Base-by-base conservation (phyloP, 1,140 invertebrate genomes). In the Caenorhabditis tropicalis region DNA sequence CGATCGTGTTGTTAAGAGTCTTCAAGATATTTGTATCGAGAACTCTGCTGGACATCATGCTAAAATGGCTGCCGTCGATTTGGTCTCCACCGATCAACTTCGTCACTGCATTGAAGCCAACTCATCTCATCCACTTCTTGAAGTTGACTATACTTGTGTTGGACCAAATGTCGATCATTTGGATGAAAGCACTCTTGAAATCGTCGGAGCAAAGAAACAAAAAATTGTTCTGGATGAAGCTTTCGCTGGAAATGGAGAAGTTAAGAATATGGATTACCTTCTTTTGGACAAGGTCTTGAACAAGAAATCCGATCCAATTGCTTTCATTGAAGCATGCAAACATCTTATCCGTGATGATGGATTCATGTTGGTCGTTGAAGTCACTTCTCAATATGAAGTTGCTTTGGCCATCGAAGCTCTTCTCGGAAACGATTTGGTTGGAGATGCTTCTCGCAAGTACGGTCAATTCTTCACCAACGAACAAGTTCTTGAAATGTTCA, bases 1-100 rank as follows among this genome's bases (percentile, higher is more conserved):
- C 53, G 90, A 91, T 48, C 82, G 90, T 21, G 31, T 91, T 60
- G 49, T 91, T 31, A 91, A 91, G 83, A 86, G 89, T 56, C 79
- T 85, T 74, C 89, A 89, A 86, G 90, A 97, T 88, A 91, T 95
- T 27, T 94, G 94, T 0, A 90, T 95, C 19, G 96, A 97, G 92
- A 98, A 98, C 90, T 93, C 92, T 36, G 92, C 93, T 53, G 86
- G 89, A 9, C 91, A 91, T 27, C 93, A 94, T 0, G 89, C 94
- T 0, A 95, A 95, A 88, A 89, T 97, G 2, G 96, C 95, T 89
- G 92, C 94, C n/a, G 92, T 94, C 5, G 96, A 98, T 92, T 92
- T 95, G 0, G 89, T 88, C 58, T 89, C 91, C 2, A 87, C 86
- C 21, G 85, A 88, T 7, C 87, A 88, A 82, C 36, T 91, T 2